phyloP scores from a whole-genome alignment of 2,797 vertebrate genomes.

The Xerus rutilus region DNA sequence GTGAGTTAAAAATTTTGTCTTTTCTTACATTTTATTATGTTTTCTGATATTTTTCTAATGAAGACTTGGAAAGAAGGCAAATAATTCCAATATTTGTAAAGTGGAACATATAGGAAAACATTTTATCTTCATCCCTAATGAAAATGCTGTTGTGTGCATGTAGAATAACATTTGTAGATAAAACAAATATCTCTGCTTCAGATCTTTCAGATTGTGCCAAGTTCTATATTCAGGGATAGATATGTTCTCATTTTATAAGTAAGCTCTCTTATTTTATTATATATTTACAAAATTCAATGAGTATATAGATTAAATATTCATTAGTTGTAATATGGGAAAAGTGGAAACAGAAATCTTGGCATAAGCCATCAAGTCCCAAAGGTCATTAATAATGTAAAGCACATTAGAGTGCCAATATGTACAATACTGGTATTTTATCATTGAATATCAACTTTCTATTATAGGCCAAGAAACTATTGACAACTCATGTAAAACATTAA shows the following conservation, averaged over 20 bases:
- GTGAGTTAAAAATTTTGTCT: not conserved
- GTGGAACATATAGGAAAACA: not conserved
- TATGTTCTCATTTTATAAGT: not conserved
- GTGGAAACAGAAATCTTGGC: not conserved
- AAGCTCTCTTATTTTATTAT: not conserved
- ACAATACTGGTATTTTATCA: not conserved
- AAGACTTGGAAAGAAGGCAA: constrained; percentile 14
- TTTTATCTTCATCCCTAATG: not conserved
- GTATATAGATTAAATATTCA: not conserved
- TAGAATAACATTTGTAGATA: not conserved
- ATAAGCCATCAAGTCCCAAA: not conserved
- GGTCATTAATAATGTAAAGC: not conserved
- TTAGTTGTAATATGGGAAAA: not conserved
- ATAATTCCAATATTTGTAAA: not conserved
- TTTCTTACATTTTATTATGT: not conserved
- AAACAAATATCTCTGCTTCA: not conserved
- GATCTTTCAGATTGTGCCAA: not conserved
- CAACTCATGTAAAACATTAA: not conserved
- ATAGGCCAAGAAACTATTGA: not conserved
- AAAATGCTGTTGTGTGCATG: not conserved
- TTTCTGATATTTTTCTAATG: not conserved
- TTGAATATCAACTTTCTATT: not conserved
- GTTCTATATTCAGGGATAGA: not conserved
- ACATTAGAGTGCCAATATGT: not conserved
- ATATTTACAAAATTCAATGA: constrained; percentile 23